These are phyloP conservation scores for Ceratoteleas bidentatus DNA, from an alignment of 1,140 invertebrate genomes.

Conservation along the genomic window DNA sequence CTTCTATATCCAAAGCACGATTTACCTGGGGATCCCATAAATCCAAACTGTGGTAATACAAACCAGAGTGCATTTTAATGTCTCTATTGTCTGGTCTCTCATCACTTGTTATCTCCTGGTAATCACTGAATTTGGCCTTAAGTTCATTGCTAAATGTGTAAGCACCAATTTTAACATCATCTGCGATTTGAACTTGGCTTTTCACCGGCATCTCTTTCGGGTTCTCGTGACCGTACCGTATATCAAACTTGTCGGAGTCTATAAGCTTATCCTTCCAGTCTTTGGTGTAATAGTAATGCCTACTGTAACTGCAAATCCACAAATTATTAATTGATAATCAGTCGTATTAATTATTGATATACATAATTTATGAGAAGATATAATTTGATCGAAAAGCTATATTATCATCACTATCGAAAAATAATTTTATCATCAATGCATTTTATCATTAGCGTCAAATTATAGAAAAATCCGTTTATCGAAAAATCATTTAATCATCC, in stretches of 20 bases:
- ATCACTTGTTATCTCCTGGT: conserved; percentile 90
- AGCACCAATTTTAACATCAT: conserved; percentile 82
- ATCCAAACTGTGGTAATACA: conserved; percentile 92
- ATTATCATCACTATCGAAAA: no score
- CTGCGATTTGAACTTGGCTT: conserved; percentile 83
- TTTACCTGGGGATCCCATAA: conserved; percentile 88
- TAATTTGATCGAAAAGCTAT: no score
- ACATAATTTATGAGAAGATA: no score
- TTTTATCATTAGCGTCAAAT: no score
- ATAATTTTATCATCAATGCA: no score
- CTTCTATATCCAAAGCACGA: neutral
- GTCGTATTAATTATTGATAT: no score
- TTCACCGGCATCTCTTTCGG: conserved; percentile 86
- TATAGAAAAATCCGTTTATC: no score
- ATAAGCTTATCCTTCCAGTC: conserved; percentile 92
- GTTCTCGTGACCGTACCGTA: conserved; percentile 88
- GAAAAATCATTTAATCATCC: no score
- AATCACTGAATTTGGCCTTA: conserved; percentile 89
- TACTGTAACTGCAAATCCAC: conserved; percentile 66
- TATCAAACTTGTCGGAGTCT: conserved; percentile 88
- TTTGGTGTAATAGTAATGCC: conserved; percentile 88
- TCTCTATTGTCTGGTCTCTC: conserved; percentile 89
- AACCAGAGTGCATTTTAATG: conserved; percentile 92
- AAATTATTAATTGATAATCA: neutral
- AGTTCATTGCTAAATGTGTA: conserved; percentile 83